Conservation (phyloP, 2,113 vertebrate genomes). For the Pygoscelis antarcticus region DNA sequence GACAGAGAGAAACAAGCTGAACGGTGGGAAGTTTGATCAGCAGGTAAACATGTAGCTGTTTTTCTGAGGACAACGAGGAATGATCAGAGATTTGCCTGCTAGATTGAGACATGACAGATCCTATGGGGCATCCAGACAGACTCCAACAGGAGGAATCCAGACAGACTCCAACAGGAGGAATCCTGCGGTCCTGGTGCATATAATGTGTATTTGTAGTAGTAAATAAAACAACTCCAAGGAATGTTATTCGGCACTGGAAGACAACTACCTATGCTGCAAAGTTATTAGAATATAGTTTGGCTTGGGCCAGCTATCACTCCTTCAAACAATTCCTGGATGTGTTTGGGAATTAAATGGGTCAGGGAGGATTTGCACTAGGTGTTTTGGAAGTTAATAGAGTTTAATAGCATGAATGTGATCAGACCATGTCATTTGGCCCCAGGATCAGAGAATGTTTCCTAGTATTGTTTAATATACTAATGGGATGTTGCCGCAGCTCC, state of each 20-base stretch:
- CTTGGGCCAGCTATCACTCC: accelerated
- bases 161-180: accelerated
- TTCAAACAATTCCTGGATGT: constrained; percentile 2
- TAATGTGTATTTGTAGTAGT: background rate
- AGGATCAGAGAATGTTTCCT: background rate
- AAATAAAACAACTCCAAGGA: background rate
- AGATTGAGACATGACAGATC: background rate
- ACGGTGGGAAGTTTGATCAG: background rate
- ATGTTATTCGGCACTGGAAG: background rate
- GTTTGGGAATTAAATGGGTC: background rate
- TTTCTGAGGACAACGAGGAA: background rate
- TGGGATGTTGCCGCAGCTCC: background rate
- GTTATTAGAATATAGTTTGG: background rate
- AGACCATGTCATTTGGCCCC: background rate
- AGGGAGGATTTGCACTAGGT: background rate
- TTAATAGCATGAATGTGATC: background rate
- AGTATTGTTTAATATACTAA: background rate
- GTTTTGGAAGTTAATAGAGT: background rate
- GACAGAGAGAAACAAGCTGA: background rate
- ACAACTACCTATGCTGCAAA: background rate
- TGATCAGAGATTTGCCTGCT: background rate
- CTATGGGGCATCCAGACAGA: background rate
- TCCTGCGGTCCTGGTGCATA: background rate
- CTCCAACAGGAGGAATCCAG: background rate
- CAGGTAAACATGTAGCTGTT: background rate